Evolutionary conservation across 53 echinoderm and acorn worm species (phyloP), one percentile per base, ranked within the genome.

Genomic region (Patiria pectinifera): DNA sequence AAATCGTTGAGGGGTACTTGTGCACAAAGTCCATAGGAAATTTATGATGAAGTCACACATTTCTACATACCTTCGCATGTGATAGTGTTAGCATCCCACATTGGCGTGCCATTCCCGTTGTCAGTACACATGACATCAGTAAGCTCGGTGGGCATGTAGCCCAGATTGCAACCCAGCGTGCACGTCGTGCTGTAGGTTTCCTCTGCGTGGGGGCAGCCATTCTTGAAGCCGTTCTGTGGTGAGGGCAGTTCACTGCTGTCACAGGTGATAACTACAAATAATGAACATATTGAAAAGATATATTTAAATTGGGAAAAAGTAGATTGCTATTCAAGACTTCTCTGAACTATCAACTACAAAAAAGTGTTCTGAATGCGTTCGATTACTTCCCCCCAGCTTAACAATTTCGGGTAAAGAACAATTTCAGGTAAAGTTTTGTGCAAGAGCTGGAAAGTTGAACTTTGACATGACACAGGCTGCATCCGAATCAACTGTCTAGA

Each of bases 141-240:
- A 6, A 92, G 91, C 35, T 70, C 77, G 45, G 92, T 87, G 25
- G 97, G 97, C 91, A 97, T 92, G 78, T 83, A 97, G 8, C 97
- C 97, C 6, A 71, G 45, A 44, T 97, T 81, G 71, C 97, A 97
- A 1, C 80, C 86, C 53, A 95, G 26, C 14, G 84, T 71, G 76
- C 97, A 97, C 6, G 62, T 85, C 10, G 91, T 91, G 23, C 97
- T 95, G 60, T 48, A 94, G 21, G 86, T 25, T 21, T 93, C 92
- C 26, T 58, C 82, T 3, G 86, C 71, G 72, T 91, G 83, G 22
- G 93, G 77, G 71, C 96, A 96, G 59, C 95, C 92, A 84, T 84
- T 96, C 74, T 92, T 96, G 35, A 46, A 60, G 15, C 97, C 97
- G 83, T 97, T 96, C 18, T 69, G 44, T 12, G 97, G 97, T 12